phyloP scores from a whole-genome alignment of 2,113 vertebrate species.

The Myiozetetes cayanensis region DNA sequence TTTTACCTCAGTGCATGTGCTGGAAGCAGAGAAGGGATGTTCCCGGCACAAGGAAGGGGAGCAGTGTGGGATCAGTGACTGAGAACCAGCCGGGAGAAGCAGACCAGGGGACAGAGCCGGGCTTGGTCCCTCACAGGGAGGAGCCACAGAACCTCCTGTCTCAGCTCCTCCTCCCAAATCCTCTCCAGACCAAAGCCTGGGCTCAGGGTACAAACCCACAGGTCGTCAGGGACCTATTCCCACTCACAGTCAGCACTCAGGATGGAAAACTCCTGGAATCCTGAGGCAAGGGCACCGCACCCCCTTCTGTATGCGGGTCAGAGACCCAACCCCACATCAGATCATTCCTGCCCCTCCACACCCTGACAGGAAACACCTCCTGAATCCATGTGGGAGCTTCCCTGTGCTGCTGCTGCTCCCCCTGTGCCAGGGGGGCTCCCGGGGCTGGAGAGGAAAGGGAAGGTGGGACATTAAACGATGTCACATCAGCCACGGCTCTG shows the following conservation, averaged over 20 bases:
- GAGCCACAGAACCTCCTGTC: not conserved
- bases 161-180: not conserved
- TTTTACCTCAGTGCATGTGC: not conserved
- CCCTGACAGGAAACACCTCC: not conserved
- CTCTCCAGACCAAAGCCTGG: not conserved
- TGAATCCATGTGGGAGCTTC: not conserved
- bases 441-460: not conserved
- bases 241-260: not conserved
- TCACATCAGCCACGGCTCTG: not conserved
- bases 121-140: not conserved
- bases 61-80: fast-evolving
- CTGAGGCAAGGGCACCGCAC: not conserved
- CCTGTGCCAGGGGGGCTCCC: not conserved
- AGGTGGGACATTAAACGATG: not conserved
- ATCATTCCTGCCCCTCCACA: not conserved
- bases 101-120: not conserved
- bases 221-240: not conserved
- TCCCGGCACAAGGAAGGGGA: not conserved
- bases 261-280: not conserved
- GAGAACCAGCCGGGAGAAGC: not conserved
- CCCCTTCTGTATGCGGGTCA: not conserved
- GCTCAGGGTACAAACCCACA: not conserved
- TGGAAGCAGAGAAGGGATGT: not conserved
- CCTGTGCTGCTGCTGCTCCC: not conserved
- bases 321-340: not conserved